Base-by-base conservation (phyloP, 2,888 invertebrate genomes). In the Molanna angustata region DNA sequence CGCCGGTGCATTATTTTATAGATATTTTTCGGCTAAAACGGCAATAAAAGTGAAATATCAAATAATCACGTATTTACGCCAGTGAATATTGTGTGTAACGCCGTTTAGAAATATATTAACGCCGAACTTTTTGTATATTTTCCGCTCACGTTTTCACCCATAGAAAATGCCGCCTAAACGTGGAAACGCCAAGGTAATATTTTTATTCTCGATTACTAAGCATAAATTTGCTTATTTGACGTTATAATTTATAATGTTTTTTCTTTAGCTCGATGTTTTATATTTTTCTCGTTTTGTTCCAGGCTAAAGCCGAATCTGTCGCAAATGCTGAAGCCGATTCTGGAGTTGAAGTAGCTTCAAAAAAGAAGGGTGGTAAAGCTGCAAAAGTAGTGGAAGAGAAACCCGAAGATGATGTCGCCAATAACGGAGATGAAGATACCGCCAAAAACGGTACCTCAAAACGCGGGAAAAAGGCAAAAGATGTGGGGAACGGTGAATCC, bases 131-230 rank as follows among this genome's bases (percentile, higher is more conserved):
- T n/a, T n/a, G n/a, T n/a, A n/a, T n/a, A n/a, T n/a, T 11, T 21
- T n/a, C 9, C 49, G 59, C 60, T 32, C 44, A 22, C 47, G 52
- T 61, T 61, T 39, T 54, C 51, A 50, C 14, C 13, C 17, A 43
- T 19, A 42, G 17, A 52, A 52, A 54, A 57, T 64, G 54, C 46
- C 65, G 62, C 52, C 64, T 56, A 52, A 56, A 55, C 49, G 58
- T 37, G 45, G 57, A 53, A 54, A 59, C 52, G 41, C 45, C 18
- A 57, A 58, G 55, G 31, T 61, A 48, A 43, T 51, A 55, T 3
- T 60, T 56, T 44, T 42, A 16, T 37, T 61, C 62, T 46, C 21
- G n/a, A 16, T 16, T 14, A 16, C 16, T 44, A 9, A 11, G 13
- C 11, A 14, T 13, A 4, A n/a, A 3, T 20, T 13, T n/a, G 22